Base-by-base conservation (phyloP, 2,797 vertebrate species). In the Chiroxiphia lanceolata region DNA sequence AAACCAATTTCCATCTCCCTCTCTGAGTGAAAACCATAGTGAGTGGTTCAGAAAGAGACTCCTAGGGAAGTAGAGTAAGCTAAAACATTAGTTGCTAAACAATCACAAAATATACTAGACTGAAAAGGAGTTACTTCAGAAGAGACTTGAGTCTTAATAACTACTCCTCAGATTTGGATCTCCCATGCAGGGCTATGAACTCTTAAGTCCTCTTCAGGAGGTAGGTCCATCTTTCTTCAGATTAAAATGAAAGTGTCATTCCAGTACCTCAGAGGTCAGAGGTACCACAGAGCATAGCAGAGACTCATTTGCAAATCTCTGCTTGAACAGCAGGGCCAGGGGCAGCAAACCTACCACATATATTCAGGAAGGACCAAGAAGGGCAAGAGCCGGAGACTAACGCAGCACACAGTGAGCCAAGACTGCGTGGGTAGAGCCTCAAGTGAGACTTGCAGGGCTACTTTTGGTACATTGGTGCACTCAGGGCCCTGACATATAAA, bases 381-480 rank as follows among this genome's bases (percentile, higher is more conserved):
- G 25, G 26, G 11, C 8, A 33, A 56, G 34, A 76, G 9, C 4
- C 16, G 56, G 27, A 50, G 13, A 19, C 1, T 77, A 27, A 34
- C n/a, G 17, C 7, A 56, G 27, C 13, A 22, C 5, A 1, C 18
- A 48, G 13, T 1, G 11, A 74, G 15, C 22, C 48, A 12, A 84
- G 26, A 13, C 7, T 25, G 14, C 17, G 45, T 0, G 1, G 11
- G 3, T 26, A 45, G 65, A 70, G 14, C 11, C 25, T 59, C 31
- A 23, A 31, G 18, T 18, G 20, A 63, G 13, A 64, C 13, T 67
- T 78, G 29, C 6, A 36, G 63, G 11, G 25, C 6, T 54, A 8
- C 13, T 77, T 40, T 31, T 25, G 45, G 20, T 42, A 34, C 16
- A 4, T 18, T 22, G 19, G 6, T 33, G 22, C 20, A 45, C 14